Evolutionary conservation across 2,888 invertebrate genomes (phyloP).

Genomic region (Timema cristinae): DNA sequence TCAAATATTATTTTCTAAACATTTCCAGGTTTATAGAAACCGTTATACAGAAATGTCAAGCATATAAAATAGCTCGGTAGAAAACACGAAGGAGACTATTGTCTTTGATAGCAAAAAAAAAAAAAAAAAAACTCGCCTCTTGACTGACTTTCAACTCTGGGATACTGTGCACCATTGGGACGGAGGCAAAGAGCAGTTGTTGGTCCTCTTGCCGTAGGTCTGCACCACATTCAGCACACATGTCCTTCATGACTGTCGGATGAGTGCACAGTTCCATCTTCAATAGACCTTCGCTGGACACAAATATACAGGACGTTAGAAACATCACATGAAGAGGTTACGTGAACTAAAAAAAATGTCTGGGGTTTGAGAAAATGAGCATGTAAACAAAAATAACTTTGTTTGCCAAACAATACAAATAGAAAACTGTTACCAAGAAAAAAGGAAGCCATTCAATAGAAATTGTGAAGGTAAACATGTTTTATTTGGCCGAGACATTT

Average conservation of each 20-base stretch:
- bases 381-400: too few species aligned
- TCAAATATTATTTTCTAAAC: too few species aligned
- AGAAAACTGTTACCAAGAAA: too few species aligned
- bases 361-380: too few species aligned
- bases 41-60: neutral
- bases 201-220: constrained; percentile 77
- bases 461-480: neutral
- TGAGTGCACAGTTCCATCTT: constrained; percentile 82
- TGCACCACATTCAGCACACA: constrained; percentile 97
- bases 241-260: constrained; percentile 95
- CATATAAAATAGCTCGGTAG: neutral
- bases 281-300: constrained; percentile 60
- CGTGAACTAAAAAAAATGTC: neutral
- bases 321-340: neutral
- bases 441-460: too few species aligned
- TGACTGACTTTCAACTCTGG: constrained; percentile 91
- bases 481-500: neutral
- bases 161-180: constrained; percentile 97
- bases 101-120: too few species aligned
- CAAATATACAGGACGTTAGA: constrained; percentile 30
- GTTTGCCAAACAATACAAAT: too few species aligned
- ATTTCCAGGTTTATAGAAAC: neutral
- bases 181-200: constrained; percentile 61
- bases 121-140: constrained; percentile 50
- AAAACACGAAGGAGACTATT: too few species aligned